Base-by-base conservation (phyloP, 2,797 vertebrate species). In the Chelonia mydas region DNA sequence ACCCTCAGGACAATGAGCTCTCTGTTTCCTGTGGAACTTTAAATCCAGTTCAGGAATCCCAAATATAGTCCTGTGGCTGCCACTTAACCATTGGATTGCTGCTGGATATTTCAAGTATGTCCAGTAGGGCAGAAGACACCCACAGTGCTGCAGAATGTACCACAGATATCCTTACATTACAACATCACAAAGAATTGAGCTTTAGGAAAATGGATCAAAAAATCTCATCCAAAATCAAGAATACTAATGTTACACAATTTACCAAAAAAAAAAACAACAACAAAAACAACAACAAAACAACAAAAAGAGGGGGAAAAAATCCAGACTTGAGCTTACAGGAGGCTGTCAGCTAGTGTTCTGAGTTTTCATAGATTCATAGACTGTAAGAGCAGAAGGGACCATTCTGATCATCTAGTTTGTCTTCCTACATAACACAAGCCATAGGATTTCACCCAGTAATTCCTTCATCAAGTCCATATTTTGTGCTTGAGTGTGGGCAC, bases 71-170 rank as follows among this genome's bases (percentile, higher is more conserved):
- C 90, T 93, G 81, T 90, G 90, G 88, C 11, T 3, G 84, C 57
- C 23, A 83, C 92, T 93, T 88, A 74, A 87, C 84, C 16, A 1
- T 82, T 93, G 37, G 85, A 65, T 82, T 37, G 3, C 93, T 94
- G 51, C 5, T 16, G 68, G 10, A 8, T 81, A 6, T 81, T 50
- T 31, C 68, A 81, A 1, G 4, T 0, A 0, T 9, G 7, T 74
- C 21, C 0, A 57, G 45, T 28, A 27, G 33, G 72, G 41, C 6
- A 55, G 4, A 6, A 21, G 21, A 80, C 7, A 53, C 7, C 2
- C 61, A 50, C 2, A 4, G 1, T 90, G 76, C 53, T 49, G n/a
- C 78, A 88, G 28, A 4, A 79, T 84, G n/a, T 53, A 41, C 21
- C 19, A n/a, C 8, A 5, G n/a, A 0, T 72, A 47, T 31, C 27